Evolutionary conservation across 30 jellyfish, hydroid and myxozoan species (phyloP).

Genomic region (Pseudorhiza aurosa): DNA sequence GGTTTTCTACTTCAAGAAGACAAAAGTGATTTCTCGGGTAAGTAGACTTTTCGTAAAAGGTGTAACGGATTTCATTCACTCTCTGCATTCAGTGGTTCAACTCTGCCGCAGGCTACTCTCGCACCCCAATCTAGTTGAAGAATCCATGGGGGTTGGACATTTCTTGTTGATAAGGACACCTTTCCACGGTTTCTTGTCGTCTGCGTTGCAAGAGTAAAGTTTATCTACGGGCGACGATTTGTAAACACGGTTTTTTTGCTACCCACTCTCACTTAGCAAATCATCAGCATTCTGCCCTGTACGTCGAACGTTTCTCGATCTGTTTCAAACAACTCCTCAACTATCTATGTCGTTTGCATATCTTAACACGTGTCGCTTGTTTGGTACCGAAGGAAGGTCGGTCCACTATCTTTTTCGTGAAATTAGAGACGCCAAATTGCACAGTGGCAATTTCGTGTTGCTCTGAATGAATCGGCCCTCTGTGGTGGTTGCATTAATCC

Average conservation of each 20-base stretch:
- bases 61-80: not conserved
- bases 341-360: no score
- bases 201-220: not conserved
- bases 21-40: conserved; percentile 3
- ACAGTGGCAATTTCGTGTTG: not conserved
- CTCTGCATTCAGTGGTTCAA: not conserved
- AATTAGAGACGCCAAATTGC: not conserved
- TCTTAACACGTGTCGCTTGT: no score
- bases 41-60: not conserved
- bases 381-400: no score
- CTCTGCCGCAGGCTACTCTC: conserved; percentile 35
- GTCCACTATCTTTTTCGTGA: no score
- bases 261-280: not conserved
- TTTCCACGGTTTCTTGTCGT: no score
- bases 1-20: not conserved
- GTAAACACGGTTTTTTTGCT: conserved; percentile 13
- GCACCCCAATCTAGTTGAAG: not conserved
- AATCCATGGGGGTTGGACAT: no score
- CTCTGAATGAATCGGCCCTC: not conserved
- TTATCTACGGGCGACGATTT: not conserved
- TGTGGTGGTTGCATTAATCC: not conserved
- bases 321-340: no score
- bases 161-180: no score
- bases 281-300: no score
- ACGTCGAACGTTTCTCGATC: no score